phyloP scores from a whole-genome alignment of 2,888 invertebrate species.

The Thysanoteuthis rhombus region DNA sequence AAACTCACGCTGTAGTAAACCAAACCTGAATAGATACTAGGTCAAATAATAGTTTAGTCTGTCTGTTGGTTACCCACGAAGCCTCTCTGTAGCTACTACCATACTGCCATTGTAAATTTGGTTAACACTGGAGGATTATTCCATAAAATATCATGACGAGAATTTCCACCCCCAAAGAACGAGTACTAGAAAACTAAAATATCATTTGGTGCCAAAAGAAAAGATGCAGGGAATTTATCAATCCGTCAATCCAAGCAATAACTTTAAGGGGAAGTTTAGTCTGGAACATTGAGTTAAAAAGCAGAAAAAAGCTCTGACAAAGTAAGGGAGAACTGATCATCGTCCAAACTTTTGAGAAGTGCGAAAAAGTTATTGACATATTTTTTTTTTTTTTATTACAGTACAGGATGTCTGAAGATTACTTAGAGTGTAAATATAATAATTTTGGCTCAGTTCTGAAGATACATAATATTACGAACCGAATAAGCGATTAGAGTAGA shows the following conservation, averaged over 20 bases:
- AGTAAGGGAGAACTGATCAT: not conserved
- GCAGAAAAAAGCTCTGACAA: too few relatives aligned
- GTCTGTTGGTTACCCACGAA: not conserved
- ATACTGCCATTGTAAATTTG: conserved; percentile 15
- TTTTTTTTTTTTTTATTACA: not conserved
- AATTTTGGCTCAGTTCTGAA: not conserved
- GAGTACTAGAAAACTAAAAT: not conserved
- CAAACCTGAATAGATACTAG: not conserved
- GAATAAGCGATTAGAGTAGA: too few relatives aligned
- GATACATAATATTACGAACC: too few relatives aligned
- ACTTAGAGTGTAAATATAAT: not conserved
- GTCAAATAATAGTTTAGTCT: not conserved
- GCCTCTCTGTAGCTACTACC: too few relatives aligned
- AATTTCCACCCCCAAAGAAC: not conserved
- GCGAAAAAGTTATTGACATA: not conserved
- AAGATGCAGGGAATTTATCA: too few relatives aligned
- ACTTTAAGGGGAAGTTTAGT: too few relatives aligned
- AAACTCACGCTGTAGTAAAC: not conserved
- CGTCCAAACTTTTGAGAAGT: not conserved
- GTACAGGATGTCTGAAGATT: not conserved
- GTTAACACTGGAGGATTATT: not conserved
- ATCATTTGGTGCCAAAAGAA: too few relatives aligned
- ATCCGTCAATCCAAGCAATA: too few relatives aligned
- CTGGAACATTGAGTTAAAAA: too few relatives aligned
- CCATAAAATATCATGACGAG: not conserved